Conservation (phyloP, 1,140 invertebrate species). For the Gonioctena quinquepunctata region DNA sequence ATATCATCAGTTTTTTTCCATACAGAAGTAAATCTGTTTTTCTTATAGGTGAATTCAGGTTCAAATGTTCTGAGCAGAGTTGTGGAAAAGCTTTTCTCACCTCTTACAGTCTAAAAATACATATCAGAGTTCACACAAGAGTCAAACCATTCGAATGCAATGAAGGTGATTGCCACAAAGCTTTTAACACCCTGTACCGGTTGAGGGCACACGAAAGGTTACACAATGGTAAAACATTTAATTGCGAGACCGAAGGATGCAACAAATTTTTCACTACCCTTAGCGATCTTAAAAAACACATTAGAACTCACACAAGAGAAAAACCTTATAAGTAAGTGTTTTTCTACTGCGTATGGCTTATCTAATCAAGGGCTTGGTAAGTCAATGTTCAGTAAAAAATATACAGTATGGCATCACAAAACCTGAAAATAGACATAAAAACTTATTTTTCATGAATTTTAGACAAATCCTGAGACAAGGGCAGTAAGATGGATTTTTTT, state of each 20-base stretch:
- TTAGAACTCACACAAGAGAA: slow-evolving; percentile 89
- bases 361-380: neutral
- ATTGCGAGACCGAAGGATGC: slow-evolving; percentile 83
- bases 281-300: slow-evolving; percentile 92
- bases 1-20: neutral
- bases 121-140: slow-evolving; percentile 93
- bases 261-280: slow-evolving; percentile 92
- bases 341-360: neutral
- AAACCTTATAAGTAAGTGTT: slow-evolving; percentile 83
- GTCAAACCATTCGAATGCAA: slow-evolving; percentile 87
- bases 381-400: neutral
- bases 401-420: too few relatives aligned
- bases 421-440: too few relatives aligned
- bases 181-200: slow-evolving; percentile 93
- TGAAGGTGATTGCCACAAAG: slow-evolving; percentile 81
- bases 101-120: slow-evolving; percentile 93
- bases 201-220: slow-evolving; percentile 89
- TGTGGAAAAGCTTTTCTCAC: slow-evolving; percentile 94
- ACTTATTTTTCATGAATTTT: too few relatives aligned
- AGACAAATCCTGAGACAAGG: too few relatives aligned
- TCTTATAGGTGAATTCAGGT: slow-evolving; percentile 88
- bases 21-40: slow-evolving; percentile 17
- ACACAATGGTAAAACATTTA: slow-evolving; percentile 94
- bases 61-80: slow-evolving; percentile 83
- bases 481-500: too few relatives aligned